Evolutionary conservation across 2,113 vertebrate genomes (phyloP).

Genomic region (Mormyrus lacerda): DNA sequence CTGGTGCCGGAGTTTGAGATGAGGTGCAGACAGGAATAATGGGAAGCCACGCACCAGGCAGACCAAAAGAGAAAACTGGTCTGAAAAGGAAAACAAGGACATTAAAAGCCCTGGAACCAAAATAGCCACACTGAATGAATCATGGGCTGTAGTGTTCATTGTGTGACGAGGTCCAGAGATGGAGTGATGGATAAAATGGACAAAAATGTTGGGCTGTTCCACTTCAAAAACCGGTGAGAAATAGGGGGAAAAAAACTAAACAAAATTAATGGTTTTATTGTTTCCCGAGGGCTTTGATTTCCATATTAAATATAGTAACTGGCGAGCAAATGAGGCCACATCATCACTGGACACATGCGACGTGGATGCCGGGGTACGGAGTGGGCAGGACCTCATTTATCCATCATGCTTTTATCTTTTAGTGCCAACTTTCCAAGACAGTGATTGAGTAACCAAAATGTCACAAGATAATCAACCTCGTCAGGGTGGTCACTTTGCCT

Average conservation of each 20-base stretch:
- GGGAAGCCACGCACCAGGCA: slow-evolving; percentile 85
- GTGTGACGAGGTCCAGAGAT: background rate
- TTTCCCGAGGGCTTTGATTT: slow-evolving; percentile 23
- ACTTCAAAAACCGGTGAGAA: background rate
- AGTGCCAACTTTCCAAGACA: background rate
- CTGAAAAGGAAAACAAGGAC: slow-evolving; percentile 71
- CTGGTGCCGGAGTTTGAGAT: slow-evolving; percentile 21
- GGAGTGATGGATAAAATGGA: background rate
- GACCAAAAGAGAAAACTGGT: slow-evolving; percentile 39
- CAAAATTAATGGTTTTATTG: slow-evolving; percentile 6
- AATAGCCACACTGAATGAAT: slow-evolving; percentile 64
- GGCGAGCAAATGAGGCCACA: background rate
- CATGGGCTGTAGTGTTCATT: slow-evolving; percentile 34
- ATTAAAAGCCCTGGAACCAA: slow-evolving; percentile 65
- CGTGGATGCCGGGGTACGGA: background rate
- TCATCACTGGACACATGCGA: background rate
- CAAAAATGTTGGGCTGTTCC: background rate
- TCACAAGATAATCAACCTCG: background rate
- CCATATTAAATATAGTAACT: slow-evolving; percentile 10
- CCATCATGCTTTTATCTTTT: background rate
- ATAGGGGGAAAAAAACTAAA: background rate
- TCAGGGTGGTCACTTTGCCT: background rate
- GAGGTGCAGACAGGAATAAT: slow-evolving; percentile 80
- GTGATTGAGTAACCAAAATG: background rate
- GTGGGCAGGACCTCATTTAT: background rate